A percentile compares a stretch with the other conserved stretches of the same genome.
These are phyloP conservation scores for Hoplodrina blanda DNA, from an alignment of 2,888 invertebrate species.

Conservation along the genomic window DNA sequence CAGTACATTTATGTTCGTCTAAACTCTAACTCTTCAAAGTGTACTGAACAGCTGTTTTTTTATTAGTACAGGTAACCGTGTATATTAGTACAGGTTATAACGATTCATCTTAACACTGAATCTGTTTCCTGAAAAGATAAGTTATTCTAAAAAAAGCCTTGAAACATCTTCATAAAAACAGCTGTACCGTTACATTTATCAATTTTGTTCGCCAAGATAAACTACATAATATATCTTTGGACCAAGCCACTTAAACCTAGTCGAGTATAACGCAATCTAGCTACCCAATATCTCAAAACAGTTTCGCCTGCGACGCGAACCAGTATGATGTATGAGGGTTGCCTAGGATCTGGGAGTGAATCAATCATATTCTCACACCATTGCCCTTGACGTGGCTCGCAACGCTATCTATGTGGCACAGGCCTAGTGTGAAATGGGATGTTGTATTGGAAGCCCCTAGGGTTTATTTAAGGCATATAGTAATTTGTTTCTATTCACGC, in stretches of 20 bases:
- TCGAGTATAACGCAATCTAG: constrained; percentile 49
- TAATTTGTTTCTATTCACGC: constrained; percentile 12
- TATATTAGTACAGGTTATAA: not conserved
- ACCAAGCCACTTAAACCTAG: constrained; percentile 39
- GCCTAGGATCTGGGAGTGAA: constrained; percentile 46
- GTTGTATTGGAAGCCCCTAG: constrained; percentile 14
- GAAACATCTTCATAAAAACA: not conserved
- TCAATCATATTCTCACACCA: constrained; percentile 63
- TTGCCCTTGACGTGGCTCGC: constrained; percentile 40
- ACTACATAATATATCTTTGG: constrained; percentile 23
- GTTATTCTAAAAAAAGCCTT: not conserved
- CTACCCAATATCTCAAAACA: constrained; percentile 47
- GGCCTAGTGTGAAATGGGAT: constrained; percentile 35
- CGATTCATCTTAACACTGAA: not conserved
- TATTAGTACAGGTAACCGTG: no score
- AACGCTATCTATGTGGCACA: constrained; percentile 53
- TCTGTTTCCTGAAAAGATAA: not conserved
- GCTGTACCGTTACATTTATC: not conserved
- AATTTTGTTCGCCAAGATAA: constrained; percentile 20
- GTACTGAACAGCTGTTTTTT: no score
- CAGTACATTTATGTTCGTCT: no score
- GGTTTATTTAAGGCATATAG: constrained; percentile 31
- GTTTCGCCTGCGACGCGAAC: constrained; percentile 30
- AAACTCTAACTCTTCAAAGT: no score
- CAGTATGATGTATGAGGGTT: constrained; percentile 53